Conservation (phyloP, 2,888 invertebrate genomes). For the Tinea pellionella region DNA sequence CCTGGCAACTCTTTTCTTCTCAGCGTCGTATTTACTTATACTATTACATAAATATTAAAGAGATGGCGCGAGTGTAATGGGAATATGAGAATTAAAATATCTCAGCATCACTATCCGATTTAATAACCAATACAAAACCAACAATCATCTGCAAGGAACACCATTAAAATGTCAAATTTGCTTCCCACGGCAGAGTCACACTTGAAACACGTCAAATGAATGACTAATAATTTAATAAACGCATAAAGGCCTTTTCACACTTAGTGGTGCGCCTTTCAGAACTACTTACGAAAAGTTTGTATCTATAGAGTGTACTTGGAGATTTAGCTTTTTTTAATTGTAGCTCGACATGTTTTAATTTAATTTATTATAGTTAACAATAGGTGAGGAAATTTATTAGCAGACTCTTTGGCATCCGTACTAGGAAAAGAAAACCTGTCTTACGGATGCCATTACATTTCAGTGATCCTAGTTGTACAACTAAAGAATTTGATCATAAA, state of each 20-base stretch:
- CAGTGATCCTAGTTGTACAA: no score
- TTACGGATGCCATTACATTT: no score
- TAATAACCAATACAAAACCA: constrained; percentile 9
- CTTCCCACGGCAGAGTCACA: constrained; percentile 7
- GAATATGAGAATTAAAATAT: neutral
- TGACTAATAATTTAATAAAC: constrained; percentile 13
- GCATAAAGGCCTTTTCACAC: constrained; percentile 10
- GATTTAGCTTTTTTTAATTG: no score
- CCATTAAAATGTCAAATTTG: constrained; percentile 11
- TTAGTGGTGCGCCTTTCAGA: neutral
- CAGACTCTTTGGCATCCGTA: no score
- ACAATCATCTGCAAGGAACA: constrained; percentile 6
- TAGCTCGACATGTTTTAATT: no score
- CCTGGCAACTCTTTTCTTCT: no score
- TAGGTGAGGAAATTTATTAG: no score
- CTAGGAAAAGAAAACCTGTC: no score
- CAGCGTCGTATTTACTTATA: no score
- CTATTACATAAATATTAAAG: no score
- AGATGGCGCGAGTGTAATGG: neutral
- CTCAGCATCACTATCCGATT: neutral
- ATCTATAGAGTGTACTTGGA: neutral
- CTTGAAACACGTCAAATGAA: constrained; percentile 9
- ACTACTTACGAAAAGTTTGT: neutral
- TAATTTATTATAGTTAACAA: no score
- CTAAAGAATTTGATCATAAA: no score